Evolutionary conservation across 2,113 vertebrate genomes (phyloP), one percentile per base, ranked within the genome.

Genomic region (Lamprotornis superbus): DNA sequence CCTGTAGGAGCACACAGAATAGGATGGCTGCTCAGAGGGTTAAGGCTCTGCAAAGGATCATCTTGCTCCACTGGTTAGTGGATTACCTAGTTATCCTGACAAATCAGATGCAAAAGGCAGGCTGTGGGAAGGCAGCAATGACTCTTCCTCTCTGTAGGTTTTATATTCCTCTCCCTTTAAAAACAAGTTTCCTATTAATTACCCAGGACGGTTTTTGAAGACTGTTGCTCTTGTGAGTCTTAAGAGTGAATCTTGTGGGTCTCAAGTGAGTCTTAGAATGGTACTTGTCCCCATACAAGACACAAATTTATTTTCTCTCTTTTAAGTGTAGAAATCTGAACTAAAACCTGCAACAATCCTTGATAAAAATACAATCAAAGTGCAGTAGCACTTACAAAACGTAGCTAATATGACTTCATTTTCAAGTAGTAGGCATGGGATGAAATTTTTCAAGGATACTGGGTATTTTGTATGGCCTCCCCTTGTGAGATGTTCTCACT

Each of bases 321-420:
- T 73, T 28, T 33, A 35, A 47, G 15, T 52, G 19, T 61, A 63
- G 55, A 70, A 55, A 86, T 59, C 33, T 42, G 47, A 74, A 61
- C 12, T 77, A 5, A 81, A 79, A 78, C 24, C n/a, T n/a, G 6
- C 21, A 55, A 16, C 1, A 14, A 3, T 5, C 0, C 2, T 44
- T 92, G 59, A 19, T 30, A 77, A 67, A 93, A 93, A 49, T 25
- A n/a, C 4, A 25, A 23, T 39, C 0, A 0, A 73, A 81, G 35
- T 25, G 21, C 17, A 21, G 17, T 69, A 46, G 11, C 52, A 7
- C 24, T 69, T 31, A 49, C 0, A 55, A 19, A 57, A 46, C 14
- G 80, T 80, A 55, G 17, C 27, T 76, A 22, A 24, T 42, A 46
- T 27, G 35, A 5, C 15, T 75, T 89, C 0, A 15, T 63, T 90